Evolutionary conservation across 2,797 vertebrate genomes (phyloP).

Genomic region (Clarias fuscus): DNA sequence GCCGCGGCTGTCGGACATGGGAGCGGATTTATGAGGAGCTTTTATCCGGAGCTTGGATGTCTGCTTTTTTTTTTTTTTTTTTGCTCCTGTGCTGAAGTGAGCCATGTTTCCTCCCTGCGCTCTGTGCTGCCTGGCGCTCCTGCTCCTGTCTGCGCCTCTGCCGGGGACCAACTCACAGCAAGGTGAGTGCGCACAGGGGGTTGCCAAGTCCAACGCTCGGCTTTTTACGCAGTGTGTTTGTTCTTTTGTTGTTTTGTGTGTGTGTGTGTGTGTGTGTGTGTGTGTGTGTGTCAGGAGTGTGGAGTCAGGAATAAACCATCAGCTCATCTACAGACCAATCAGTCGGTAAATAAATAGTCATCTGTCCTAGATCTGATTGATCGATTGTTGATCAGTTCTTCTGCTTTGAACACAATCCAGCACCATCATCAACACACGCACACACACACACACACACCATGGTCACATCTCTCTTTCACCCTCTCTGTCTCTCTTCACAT

Average conservation of each 20-base stretch:
- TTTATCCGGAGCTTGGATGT: constrained; percentile 30
- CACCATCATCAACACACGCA: neutral
- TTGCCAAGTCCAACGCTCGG: neutral
- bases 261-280: too few species aligned
- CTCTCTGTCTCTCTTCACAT: too few species aligned
- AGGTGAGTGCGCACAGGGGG: constrained; percentile 70
- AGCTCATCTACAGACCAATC: too few species aligned
- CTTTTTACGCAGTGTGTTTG: neutral
- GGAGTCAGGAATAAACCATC: neutral
- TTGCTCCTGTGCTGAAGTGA: constrained; percentile 19
- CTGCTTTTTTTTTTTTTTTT: too few species aligned
- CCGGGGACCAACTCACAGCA: constrained; percentile 73
- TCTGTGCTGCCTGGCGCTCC: constrained; percentile 68
- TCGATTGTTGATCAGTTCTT: too few species aligned
- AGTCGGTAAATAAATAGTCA: too few species aligned
- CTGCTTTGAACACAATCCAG: neutral
- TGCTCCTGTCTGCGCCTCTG: constrained; percentile 70
- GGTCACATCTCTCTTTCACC: too few species aligned
- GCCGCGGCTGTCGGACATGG: constrained; percentile 74
- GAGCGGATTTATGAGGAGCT: constrained; percentile 55
- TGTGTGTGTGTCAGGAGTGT: neutral
- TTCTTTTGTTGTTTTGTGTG: neutral
- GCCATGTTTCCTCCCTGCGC: constrained; percentile 22
- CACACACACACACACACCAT: neutral
- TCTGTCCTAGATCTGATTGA: too few species aligned